These are phyloP conservation scores for Folsomia manolachei DNA, from an alignment of 2,888 invertebrate genomes.

Conservation along the genomic window DNA sequence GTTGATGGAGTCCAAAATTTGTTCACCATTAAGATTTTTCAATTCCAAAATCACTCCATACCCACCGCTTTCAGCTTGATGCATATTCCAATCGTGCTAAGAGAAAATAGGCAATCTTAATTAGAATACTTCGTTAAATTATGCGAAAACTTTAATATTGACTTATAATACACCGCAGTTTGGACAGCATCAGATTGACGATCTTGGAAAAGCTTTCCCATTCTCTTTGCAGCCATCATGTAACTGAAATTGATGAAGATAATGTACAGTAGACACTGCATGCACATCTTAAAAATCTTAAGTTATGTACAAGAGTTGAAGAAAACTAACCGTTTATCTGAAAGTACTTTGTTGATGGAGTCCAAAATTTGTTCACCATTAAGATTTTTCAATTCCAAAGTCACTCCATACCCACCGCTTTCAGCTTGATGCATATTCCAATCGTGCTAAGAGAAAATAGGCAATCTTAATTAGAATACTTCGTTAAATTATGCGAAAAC, in stretches of 20 bases:
- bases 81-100: conserved; percentile 7
- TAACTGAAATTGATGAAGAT: background rate
- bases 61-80: conserved; percentile 55
- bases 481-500: background rate
- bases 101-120: background rate
- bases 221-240: background rate
- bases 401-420: conserved; percentile 49
- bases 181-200: conserved; percentile 53
- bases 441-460: background rate
- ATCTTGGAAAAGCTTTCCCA: conserved; percentile 21
- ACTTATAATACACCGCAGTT: conserved; percentile 47
- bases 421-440: conserved; percentile 53
- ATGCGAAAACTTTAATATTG: too few species aligned
- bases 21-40: conserved; percentile 1
- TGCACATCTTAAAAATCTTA: too few species aligned
- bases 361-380: conserved; percentile 3
- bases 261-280: too few species aligned
- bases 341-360: conserved; percentile 11
- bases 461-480: background rate
- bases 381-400: conserved; percentile 13
- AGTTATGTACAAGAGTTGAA: too few species aligned
- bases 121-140: background rate
- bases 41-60: conserved; percentile 19
- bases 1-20: conserved; percentile 10
- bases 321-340: conserved; percentile 6